Evolutionary conservation across 2,797 vertebrate species (phyloP).

Genomic region (Lateolabrax maculatus): DNA sequence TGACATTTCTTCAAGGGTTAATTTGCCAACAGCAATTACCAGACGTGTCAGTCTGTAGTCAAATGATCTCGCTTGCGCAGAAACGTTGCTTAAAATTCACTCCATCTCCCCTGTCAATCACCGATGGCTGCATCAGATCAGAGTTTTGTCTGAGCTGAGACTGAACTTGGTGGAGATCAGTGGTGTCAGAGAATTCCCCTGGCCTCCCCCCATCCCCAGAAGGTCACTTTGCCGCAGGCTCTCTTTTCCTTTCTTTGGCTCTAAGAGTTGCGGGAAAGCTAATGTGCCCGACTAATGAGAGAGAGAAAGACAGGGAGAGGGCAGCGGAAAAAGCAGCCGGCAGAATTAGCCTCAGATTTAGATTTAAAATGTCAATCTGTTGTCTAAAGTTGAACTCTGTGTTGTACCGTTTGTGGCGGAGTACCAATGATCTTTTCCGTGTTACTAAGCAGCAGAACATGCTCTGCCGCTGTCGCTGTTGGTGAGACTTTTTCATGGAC

Average conservation of each 20-base stretch:
- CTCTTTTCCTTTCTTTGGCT: slow-evolving; percentile 72
- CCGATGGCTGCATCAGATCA: slow-evolving; percentile 76
- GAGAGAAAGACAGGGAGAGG: slow-evolving; percentile 56
- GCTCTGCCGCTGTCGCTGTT: slow-evolving; percentile 33
- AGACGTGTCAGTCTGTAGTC: slow-evolving; percentile 68
- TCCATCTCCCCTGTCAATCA: slow-evolving; percentile 76
- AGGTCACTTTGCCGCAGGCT: slow-evolving; percentile 86
- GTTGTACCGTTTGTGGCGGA: slow-evolving; percentile 35
- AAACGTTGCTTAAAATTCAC: slow-evolving; percentile 72
- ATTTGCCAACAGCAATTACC: slow-evolving; percentile 71
- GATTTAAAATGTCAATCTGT: slow-evolving; percentile 69
- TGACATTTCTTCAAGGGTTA: slow-evolving; percentile 66
- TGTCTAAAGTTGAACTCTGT: slow-evolving; percentile 53
- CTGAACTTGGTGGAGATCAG: slow-evolving; percentile 79
- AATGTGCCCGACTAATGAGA: slow-evolving; percentile 78
- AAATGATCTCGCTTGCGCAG: slow-evolving; percentile 63
- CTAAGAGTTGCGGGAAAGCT: slow-evolving; percentile 67
- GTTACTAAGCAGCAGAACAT: slow-evolving; percentile 32
- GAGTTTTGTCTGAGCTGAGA: slow-evolving; percentile 75
- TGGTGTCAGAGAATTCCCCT: slow-evolving; percentile 81
- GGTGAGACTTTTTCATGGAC: slow-evolving; percentile 37
- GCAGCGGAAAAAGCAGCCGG: slow-evolving; percentile 7
- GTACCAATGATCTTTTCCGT: slow-evolving; percentile 27
- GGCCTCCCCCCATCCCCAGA: slow-evolving; percentile 78
- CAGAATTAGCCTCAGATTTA: slow-evolving; percentile 63